Evolutionary conservation across 2,888 invertebrate species (phyloP), one percentile per base, ranked within the genome.

Genomic region (Danaus chrysippus): DNA sequence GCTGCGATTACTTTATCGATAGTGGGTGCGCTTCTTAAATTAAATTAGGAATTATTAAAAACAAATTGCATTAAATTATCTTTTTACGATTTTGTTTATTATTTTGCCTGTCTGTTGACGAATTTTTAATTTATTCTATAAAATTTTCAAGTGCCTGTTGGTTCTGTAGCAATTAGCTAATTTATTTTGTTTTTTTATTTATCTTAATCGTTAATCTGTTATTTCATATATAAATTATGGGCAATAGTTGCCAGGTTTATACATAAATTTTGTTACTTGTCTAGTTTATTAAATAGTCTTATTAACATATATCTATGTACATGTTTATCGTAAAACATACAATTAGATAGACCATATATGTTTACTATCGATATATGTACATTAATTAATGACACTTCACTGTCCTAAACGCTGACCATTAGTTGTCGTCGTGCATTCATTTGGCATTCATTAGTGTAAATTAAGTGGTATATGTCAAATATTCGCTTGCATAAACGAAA

Each of bases 381-480:
- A 59, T 1, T 10, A n/a, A 46, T 55, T 58, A 41, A 52, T 44
- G 58, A 19, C 11, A 34, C 59, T 61, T 63, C 67, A 65, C 67
- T 65, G 61, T 15, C 17, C 42, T 60, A 57, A 63, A 54, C 49
- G 57, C 34, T 62, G 59, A 56, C 63, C 82, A 82, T 86, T 81
- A 78, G 77, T 81, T 78, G 80, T 79, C 79, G 76, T 78, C 73
- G 73, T 79, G 83, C 86, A 87, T 86, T 84, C 79, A 86, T 86
- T 87, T 82, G 68, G 82, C 78, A 82, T 85, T 90, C 86, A 88
- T 89, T 90, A 88, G 85, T 83, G 83, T 84, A 87, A 88, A 90
- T 90, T 88, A 89, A 90, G 87, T 86, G 82, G 86, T 89, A 89
- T 90, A 88, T 88, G 87, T 89, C 88, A 87, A 86, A 87, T 83